Base-by-base conservation (phyloP, 2,113 vertebrate species). In the Hymenochirus boettgeri region DNA sequence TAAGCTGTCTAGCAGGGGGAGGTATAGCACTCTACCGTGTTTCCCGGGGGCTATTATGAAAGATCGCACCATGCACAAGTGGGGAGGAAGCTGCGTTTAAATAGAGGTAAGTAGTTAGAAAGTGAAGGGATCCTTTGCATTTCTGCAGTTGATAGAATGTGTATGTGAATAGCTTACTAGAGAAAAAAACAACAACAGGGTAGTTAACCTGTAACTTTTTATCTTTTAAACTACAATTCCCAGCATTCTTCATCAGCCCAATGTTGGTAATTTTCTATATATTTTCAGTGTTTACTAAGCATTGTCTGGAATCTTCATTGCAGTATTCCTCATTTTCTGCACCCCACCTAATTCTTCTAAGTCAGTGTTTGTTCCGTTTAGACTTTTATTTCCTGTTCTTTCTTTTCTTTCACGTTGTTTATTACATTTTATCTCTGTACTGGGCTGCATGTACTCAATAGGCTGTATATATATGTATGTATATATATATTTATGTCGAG, bases 11-110 rank as follows among this genome's bases (percentile, higher is more conserved):
- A 60, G 65, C 73, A 70, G 71, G 29, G 75, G n/a, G n/a, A n/a
- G 82, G 79, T 74, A 72, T 78, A 71, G 74, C 73, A 72, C 45
- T 72, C 47, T 71, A 75, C 71, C 18, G 72, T 37, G 64, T 21
- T 19, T 27, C n/a, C 7, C 1, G 70, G 57, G 60, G 71, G 39
- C 1, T 66, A 53, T 58, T 62, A 45, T 66, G 65, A 80, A 11
- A 45, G 58, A 67, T 11, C 25, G 72, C 54, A 59, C 71, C 42
- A 17, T 71, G 4, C 69, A 1, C 7, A 17, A 53, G 27, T 0
- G 1, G 22, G 2, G 25, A 50, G 24, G 56, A 17, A 51, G 1
- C 1, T 24, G 57, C 75, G 70, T 52, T 22, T 67, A 51, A 60
- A 61, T 46, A 5, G 74, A 71, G 31, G 65, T 61, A 56, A 60